phyloP scores from a whole-genome alignment of 2,113 vertebrate genomes.

The Eurystomus gularis region DNA sequence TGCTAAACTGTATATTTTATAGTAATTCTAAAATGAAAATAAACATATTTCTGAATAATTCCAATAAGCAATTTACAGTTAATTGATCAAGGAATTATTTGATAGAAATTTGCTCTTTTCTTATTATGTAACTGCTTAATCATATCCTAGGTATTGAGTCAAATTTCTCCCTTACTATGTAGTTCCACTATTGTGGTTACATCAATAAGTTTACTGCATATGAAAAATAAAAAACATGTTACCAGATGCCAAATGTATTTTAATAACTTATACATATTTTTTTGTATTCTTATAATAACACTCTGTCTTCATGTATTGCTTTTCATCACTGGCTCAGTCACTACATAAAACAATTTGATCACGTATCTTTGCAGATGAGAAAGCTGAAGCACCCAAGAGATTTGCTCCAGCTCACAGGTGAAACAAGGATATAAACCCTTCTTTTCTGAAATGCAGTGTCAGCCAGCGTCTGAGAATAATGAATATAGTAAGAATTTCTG shows the following conservation, averaged over 20 bases:
- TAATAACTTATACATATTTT: neutral
- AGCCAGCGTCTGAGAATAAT: neutral
- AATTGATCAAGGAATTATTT: constrained; percentile 7
- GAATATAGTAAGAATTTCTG: neutral
- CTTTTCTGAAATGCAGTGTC: neutral
- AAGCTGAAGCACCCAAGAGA: neutral
- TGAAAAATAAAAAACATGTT: neutral
- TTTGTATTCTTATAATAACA: neutral
- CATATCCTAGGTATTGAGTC: neutral
- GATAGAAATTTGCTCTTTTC: neutral
- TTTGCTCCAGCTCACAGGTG: neutral
- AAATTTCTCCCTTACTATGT: neutral
- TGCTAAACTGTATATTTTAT: neutral
- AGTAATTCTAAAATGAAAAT: neutral
- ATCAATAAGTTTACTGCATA: neutral
- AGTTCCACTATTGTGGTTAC: neutral
- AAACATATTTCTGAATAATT: neutral
- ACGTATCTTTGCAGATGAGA: neutral
- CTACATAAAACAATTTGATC: neutral
- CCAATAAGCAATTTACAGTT: neutral
- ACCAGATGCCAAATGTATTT: neutral
- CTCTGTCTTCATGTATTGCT: neutral
- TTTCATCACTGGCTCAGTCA: neutral
- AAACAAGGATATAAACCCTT: neutral
- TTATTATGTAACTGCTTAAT: neutral